Conservation (phyloP, 2,113 vertebrate genomes). For the Ascaphus truei region DNA sequence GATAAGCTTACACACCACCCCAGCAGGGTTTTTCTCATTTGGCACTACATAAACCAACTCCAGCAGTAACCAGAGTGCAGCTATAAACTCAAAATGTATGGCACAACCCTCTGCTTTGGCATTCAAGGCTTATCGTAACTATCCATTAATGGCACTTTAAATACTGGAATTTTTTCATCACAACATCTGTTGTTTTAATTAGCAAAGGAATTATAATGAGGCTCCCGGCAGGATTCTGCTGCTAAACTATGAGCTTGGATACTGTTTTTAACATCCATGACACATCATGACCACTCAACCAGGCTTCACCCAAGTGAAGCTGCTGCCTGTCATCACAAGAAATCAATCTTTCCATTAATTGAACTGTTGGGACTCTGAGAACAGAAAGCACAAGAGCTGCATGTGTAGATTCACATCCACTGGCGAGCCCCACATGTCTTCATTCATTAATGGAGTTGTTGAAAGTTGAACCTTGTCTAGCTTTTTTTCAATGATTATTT, state of each 20-base stretch:
- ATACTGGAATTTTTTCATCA: conserved; percentile 53
- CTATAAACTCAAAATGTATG: not conserved
- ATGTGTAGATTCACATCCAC: not conserved
- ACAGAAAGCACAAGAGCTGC: conserved; percentile 1
- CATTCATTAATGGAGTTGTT: not conserved
- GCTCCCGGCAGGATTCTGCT: conserved; percentile 41
- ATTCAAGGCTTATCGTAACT: conserved; percentile 37
- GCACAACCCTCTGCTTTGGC: not conserved
- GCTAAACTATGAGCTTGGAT: conserved; percentile 37
- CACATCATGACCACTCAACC: conserved; percentile 27
- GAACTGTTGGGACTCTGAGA: conserved; percentile 28
- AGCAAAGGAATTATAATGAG: conserved; percentile 54
- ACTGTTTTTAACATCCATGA: conserved; percentile 31
- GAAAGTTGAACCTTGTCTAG: not conserved
- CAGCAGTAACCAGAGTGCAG: not conserved
- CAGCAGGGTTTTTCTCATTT: not conserved
- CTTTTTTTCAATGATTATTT: too few species aligned
- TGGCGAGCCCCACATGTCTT: not conserved
- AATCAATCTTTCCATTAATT: conserved; percentile 53
- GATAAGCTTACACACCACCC: too few species aligned
- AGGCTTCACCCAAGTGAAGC: conserved; percentile 7
- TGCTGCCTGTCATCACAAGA: conserved; percentile 35
- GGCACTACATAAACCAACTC: not conserved
- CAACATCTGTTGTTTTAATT: conserved; percentile 62
- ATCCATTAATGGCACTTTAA: conserved; percentile 52